Percentiles rank a stretch among this genome's conserved stretches.
phyloP scores from a whole-genome alignment of 2,113 vertebrate species.

The Chaetodon trifascialis region DNA sequence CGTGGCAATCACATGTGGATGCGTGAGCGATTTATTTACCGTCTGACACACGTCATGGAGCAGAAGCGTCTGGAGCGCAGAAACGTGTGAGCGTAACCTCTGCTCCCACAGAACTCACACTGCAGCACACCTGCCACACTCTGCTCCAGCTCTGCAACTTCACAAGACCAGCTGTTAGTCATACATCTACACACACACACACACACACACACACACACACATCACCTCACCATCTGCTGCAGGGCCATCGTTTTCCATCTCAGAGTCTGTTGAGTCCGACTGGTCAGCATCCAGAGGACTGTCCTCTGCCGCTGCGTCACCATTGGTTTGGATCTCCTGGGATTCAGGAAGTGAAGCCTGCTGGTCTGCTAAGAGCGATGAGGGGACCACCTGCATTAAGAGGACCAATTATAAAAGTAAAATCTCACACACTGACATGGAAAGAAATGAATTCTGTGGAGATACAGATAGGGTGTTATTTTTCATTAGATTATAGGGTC shows the following conservation, averaged over 20 bases:
- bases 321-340: conserved; percentile 85
- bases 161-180: conserved; percentile 50
- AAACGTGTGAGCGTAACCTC: conserved; percentile 91
- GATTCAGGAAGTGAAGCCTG: conserved; percentile 89
- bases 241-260: conserved; percentile 88
- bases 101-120: conserved; percentile 95
- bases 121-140: conserved; percentile 87
- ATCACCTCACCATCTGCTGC: conserved; percentile 83
- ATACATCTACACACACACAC: not conserved
- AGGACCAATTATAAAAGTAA: not conserved
- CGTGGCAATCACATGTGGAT: not conserved
- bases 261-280: conserved; percentile 90
- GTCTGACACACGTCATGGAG: conserved; percentile 93
- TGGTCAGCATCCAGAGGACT: conserved; percentile 88
- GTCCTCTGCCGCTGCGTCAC: conserved; percentile 80
- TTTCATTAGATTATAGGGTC: not conserved
- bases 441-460: not conserved
- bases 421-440: not conserved
- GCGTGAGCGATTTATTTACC: conserved; percentile 74
- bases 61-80: conserved; percentile 94
- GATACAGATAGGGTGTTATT: not conserved
- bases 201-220: conserved; percentile 5
- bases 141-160: conserved; percentile 87
- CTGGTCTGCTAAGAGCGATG: conserved; percentile 88
- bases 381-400: conserved; percentile 86